These are phyloP conservation scores for Caenorhabditis brenneri DNA, from an alignment of 1,140 invertebrate genomes.

Conservation along the genomic window DNA sequence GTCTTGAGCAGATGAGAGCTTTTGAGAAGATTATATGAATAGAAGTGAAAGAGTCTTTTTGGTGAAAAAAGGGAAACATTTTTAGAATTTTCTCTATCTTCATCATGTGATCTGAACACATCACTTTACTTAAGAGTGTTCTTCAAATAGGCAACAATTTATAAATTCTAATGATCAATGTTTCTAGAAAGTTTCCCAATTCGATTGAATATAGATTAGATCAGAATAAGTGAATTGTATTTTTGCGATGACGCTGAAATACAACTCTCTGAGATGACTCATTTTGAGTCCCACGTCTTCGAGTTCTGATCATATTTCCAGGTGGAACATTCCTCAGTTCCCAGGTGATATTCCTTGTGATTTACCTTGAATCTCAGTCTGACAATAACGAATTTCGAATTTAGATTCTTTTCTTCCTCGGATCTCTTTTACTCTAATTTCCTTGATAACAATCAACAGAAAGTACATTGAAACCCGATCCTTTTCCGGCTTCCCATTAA, in stretches of 20 bases:
- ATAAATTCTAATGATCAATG: not conserved
- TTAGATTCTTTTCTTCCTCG: not conserved
- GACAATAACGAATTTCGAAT: not conserved
- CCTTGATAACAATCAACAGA: not conserved
- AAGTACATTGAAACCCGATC: not conserved
- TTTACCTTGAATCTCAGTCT: not conserved
- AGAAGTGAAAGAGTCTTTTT: conserved; percentile 4
- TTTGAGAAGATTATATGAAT: conserved; percentile 43
- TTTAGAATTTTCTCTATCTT: not conserved
- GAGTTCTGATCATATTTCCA: not conserved
- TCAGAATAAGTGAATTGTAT: no score
- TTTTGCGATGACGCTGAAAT: no score
- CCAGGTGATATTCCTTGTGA: not conserved
- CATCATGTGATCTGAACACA: conserved; percentile 24
- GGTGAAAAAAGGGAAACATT: conserved; percentile 21
- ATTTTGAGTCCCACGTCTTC: not conserved
- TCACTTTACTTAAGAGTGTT: not conserved
- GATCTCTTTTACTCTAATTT: not conserved
- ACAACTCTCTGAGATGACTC: not conserved
- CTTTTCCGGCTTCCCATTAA: not conserved
- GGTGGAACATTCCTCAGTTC: not conserved
- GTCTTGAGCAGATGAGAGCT: conserved; percentile 18
- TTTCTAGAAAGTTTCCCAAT: not conserved
- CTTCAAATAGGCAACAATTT: not conserved
- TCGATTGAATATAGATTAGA: no score